Evolutionary conservation across 2,888 invertebrate genomes (phyloP).

Genomic region (Cyaniris semiargus): DNA sequence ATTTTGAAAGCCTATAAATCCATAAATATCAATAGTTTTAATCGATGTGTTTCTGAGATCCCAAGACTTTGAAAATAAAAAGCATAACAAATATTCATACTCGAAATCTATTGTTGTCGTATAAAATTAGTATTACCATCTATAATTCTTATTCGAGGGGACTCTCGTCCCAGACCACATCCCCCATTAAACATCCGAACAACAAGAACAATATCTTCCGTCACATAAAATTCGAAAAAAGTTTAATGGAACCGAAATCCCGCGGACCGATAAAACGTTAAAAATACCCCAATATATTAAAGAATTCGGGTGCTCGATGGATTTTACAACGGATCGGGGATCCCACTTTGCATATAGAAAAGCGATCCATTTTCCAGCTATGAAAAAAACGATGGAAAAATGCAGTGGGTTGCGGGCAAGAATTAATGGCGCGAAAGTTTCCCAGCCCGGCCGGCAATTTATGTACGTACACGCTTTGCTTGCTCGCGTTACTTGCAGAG

Average conservation of each 20-base stretch:
- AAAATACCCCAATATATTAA: slow-evolving; percentile 70
- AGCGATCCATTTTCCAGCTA: slow-evolving; percentile 53
- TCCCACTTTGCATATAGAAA: slow-evolving; percentile 69
- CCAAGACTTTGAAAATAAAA: neutral
- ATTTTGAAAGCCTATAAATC: too few species aligned
- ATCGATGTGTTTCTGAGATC: too few species aligned
- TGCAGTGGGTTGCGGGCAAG: slow-evolving; percentile 69
- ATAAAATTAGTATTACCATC: slow-evolving; percentile 46
- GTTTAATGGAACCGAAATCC: slow-evolving; percentile 71
- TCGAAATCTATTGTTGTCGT: slow-evolving; percentile 38
- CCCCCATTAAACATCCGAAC: slow-evolving; percentile 49
- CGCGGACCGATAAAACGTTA: slow-evolving; percentile 69
- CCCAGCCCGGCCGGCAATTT: slow-evolving; percentile 57
- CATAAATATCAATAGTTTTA: too few species aligned
- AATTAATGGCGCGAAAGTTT: slow-evolving; percentile 76
- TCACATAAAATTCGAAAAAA: slow-evolving; percentile 75
- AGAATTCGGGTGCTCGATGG: slow-evolving; percentile 63
- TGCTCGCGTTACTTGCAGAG: slow-evolving; percentile 33
- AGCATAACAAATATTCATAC: slow-evolving; percentile 16
- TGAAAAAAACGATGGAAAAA: slow-evolving; percentile 52
- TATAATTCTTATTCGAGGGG: slow-evolving; percentile 39
- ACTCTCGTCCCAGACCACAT: slow-evolving; percentile 36
- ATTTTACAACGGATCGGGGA: slow-evolving; percentile 60
- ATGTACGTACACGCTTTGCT: slow-evolving; percentile 60
- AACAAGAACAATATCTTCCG: slow-evolving; percentile 71